A percentile compares a stretch with the other conserved stretches of the same genome.
Evolutionary conservation across 2,888 invertebrate genomes (phyloP).

Genomic region (Brenthis ino): DNA sequence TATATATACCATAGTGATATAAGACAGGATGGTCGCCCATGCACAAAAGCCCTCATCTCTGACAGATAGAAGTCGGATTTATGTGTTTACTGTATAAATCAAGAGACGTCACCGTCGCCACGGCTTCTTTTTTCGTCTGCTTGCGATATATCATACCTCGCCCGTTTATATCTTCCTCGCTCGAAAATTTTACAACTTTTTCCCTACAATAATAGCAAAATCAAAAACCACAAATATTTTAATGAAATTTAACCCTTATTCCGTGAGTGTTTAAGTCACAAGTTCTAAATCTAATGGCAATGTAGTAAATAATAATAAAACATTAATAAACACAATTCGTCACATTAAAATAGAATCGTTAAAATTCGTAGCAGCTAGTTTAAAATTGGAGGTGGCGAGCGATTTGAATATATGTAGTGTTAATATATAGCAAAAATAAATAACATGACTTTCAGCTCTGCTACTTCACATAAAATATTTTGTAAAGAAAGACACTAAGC

Average conservation of each 20-base stretch:
- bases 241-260: not conserved
- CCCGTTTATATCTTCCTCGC: slow-evolving; percentile 48
- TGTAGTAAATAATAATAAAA: slow-evolving; percentile 2
- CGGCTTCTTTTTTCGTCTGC: slow-evolving; percentile 69
- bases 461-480: too few relatives aligned
- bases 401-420: slow-evolving; percentile 4
- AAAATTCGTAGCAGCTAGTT: slow-evolving; percentile 9
- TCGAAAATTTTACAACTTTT: slow-evolving; percentile 46
- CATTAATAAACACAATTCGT: slow-evolving; percentile 14
- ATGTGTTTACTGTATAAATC: slow-evolving; percentile 83
- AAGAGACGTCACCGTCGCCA: slow-evolving; percentile 57
- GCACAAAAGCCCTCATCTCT: slow-evolving; percentile 40
- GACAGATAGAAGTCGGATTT: slow-evolving; percentile 82
- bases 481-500: too few relatives aligned
- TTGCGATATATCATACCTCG: slow-evolving; percentile 62
- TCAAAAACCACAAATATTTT: not conserved
- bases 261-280: not conserved
- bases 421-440: too few relatives aligned
- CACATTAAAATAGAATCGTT: slow-evolving; percentile 7
- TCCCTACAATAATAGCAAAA: slow-evolving; percentile 10
- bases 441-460: too few relatives aligned
- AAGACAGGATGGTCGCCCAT: too few relatives aligned
- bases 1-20: too few relatives aligned
- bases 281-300: not conserved
- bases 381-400: slow-evolving; percentile 1